Percentiles rank a stretch among this genome's conserved stretches.
These are phyloP conservation scores for Alligator sinensis DNA, from an alignment of 2,113 vertebrate species.

Conservation along the genomic window DNA sequence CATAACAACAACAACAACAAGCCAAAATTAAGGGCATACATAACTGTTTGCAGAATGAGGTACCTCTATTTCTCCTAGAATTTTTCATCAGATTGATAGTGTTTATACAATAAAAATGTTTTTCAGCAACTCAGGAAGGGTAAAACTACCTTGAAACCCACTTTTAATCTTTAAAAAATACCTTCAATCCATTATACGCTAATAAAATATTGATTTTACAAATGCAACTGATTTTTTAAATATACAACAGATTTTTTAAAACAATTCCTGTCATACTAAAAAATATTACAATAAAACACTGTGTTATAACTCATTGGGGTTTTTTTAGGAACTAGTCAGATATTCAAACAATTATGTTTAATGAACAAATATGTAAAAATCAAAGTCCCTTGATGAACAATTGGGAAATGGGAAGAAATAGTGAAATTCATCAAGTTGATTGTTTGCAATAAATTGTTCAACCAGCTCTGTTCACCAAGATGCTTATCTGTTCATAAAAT, in stretches of 20 bases:
- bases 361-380: slow-evolving; percentile 32
- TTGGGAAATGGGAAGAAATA: neutral
- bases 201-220: slow-evolving; percentile 28
- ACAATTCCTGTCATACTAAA: neutral
- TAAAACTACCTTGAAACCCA: neutral
- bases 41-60: neutral
- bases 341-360: slow-evolving; percentile 12
- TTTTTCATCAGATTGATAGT: neutral
- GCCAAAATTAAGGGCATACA: neutral
- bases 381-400: neutral
- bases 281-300: slow-evolving; percentile 6
- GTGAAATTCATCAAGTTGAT: neutral
- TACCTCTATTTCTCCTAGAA: neutral
- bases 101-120: neutral
- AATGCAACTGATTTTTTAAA: slow-evolving; percentile 25
- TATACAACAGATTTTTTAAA: neutral
- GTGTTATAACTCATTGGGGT: neutral
- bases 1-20: too few species aligned
- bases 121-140: neutral
- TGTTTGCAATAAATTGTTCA: slow-evolving; percentile 1
- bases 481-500: neutral
- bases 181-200: neutral
- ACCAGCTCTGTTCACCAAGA: neutral
- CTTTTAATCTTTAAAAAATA: slow-evolving; percentile 13
- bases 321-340: slow-evolving; percentile 37